phyloP scores from a whole-genome alignment of 2,113 vertebrate genomes.

The Antechinus flavipes region DNA sequence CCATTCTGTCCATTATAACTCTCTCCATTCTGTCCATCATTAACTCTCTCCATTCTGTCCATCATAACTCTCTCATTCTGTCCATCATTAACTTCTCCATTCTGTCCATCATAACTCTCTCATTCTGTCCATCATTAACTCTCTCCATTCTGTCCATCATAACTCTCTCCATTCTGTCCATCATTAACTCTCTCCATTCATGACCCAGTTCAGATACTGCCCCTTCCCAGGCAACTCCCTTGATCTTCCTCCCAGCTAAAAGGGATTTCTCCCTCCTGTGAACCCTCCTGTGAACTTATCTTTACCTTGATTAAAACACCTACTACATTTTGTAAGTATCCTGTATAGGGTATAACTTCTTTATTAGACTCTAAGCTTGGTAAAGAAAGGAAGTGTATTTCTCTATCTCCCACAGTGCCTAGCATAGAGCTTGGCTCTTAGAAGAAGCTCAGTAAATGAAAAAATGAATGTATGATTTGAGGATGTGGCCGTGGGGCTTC shows the following conservation, averaged over 20 bases:
- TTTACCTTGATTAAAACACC: not conserved
- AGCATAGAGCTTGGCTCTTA: not conserved
- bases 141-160: no score
- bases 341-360: not conserved
- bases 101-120: no score
- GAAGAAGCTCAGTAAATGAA: not conserved
- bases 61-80: no score
- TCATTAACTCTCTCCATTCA: not conserved
- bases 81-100: no score
- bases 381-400: not conserved
- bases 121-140: no score
- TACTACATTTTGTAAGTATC: not conserved
- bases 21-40: no score
- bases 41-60: no score
- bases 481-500: not conserved
- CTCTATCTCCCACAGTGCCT: not conserved
- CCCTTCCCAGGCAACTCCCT: not conserved
- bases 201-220: not conserved
- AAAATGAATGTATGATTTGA: not conserved
- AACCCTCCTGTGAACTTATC: not conserved
- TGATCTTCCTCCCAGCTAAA: not conserved
- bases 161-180: no score
- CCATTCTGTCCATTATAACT: no score
- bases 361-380: not conserved
- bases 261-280: not conserved